Conservation (phyloP, 37 sponge, comb jelly and placozoan genomes). For the Beroe forskalii region DNA sequence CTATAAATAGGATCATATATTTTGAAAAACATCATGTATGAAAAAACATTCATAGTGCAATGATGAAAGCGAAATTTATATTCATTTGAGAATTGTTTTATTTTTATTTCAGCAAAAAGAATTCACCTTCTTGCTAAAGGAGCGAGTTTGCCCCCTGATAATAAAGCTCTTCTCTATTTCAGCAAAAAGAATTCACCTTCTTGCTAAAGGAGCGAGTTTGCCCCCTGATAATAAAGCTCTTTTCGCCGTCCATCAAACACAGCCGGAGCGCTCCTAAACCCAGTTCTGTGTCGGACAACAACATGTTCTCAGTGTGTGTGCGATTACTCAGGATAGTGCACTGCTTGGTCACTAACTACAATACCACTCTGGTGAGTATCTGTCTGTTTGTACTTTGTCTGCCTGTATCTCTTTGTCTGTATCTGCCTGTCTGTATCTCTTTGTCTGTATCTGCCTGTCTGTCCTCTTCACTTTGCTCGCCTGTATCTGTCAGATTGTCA, state of each 20-base stretch:
- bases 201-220: constrained; percentile 92
- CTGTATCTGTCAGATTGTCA: too few species aligned
- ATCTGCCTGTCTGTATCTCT: constrained; percentile 10
- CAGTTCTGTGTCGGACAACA: constrained; percentile 68
- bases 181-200: constrained; percentile 76
- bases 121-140: constrained; percentile 82
- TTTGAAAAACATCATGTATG: too few species aligned
- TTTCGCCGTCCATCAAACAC: constrained; percentile 85
- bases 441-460: constrained; percentile 25
- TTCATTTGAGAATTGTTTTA: too few species aligned
- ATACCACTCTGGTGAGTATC: constrained; percentile 71
- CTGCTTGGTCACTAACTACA: constrained; percentile 79
- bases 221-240: constrained; percentile 91
- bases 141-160: constrained; percentile 86
- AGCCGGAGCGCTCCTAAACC: constrained; percentile 65
- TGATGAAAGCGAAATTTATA: too few species aligned
- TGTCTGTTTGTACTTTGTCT: too few species aligned
- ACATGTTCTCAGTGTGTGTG: constrained; percentile 79
- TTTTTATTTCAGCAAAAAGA: constrained; percentile 76
- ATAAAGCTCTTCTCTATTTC: background rate
- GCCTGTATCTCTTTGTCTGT: background rate
- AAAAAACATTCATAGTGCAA: too few species aligned
- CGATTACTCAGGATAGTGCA: constrained; percentile 80
- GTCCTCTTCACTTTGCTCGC: too few species aligned
- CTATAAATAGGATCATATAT: too few species aligned